phyloP scores from a whole-genome alignment of 2,113 vertebrate species.

The Elanus axillaris region DNA sequence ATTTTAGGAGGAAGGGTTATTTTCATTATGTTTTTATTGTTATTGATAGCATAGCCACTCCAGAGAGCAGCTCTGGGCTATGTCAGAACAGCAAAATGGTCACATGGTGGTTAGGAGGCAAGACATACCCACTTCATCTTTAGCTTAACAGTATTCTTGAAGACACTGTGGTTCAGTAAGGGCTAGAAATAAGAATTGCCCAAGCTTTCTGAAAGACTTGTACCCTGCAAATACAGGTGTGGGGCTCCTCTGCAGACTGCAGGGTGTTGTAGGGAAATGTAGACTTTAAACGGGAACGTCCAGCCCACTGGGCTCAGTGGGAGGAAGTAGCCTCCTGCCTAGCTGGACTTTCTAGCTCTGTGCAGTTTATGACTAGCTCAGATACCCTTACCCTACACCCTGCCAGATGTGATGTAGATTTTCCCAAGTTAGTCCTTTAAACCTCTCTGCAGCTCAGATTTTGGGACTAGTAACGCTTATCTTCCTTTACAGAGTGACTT shows the following conservation, averaged over 20 bases:
- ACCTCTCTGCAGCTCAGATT: neutral
- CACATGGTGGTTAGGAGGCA: neutral
- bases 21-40: neutral
- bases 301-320: neutral
- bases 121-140: neutral
- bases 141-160: neutral
- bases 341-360: neutral
- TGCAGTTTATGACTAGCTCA: neutral
- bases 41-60: neutral
- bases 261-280: neutral
- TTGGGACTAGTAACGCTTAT: neutral
- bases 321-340: neutral
- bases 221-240: neutral
- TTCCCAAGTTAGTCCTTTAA: neutral
- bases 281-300: neutral
- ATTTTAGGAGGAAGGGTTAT: slow-evolving; percentile 33
- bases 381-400: neutral
- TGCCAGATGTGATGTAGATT: neutral
- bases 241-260: neutral
- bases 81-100: neutral
- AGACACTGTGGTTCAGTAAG: neutral
- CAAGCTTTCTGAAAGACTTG: neutral
- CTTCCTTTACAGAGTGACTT: neutral
- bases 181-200: neutral
- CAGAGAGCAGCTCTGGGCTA: slow-evolving; percentile 23